phyloP scores from a whole-genome alignment of 2,797 vertebrate species.

The Sandelia bainsii region DNA sequence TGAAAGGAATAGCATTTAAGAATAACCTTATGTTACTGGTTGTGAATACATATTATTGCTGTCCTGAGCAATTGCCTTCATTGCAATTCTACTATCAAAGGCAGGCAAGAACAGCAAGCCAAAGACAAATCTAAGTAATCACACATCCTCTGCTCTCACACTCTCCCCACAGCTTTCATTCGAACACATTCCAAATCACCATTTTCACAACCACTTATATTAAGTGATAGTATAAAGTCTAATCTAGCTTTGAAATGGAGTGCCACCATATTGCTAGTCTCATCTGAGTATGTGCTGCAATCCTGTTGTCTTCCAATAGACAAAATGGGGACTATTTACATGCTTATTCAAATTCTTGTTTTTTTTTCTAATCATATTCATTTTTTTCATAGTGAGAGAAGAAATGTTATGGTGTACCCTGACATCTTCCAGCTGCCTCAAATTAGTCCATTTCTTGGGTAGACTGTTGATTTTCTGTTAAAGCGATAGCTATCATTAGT shows the following conservation, averaged over 20 bases:
- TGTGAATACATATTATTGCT: conserved; percentile 22
- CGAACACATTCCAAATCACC: conserved; percentile 20
- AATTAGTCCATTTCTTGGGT: conserved; percentile 31
- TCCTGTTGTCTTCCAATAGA: conserved; percentile 16
- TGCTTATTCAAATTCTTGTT: conserved; percentile 19
- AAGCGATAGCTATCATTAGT: conserved; percentile 51
- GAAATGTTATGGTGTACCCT: conserved; percentile 22
- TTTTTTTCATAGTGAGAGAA: conserved; percentile 35
- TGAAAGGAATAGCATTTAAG: conserved; percentile 22
- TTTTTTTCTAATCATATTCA: conserved; percentile 27
- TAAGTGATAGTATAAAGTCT: conserved; percentile 22
- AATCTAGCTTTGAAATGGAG: conserved; percentile 33
- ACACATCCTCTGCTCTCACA: conserved; percentile 16
- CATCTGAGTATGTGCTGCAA: conserved; percentile 19
- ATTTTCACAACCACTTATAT: conserved; percentile 9
- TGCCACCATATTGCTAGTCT: conserved; percentile 18
- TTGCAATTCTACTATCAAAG: conserved; percentile 30
- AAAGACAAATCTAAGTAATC: conserved; percentile 35
- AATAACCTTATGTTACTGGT: conserved; percentile 26
- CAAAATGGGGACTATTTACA: conserved; percentile 13
- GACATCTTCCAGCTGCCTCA: conserved; percentile 48
- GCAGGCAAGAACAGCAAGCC: conserved; percentile 12
- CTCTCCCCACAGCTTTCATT: conserved; percentile 11
- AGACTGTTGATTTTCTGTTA: conserved; percentile 43
- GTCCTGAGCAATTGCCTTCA: conserved; percentile 28